Base-by-base conservation (phyloP, 2,797 vertebrate genomes). In the Ataeniobius toweri region DNA sequence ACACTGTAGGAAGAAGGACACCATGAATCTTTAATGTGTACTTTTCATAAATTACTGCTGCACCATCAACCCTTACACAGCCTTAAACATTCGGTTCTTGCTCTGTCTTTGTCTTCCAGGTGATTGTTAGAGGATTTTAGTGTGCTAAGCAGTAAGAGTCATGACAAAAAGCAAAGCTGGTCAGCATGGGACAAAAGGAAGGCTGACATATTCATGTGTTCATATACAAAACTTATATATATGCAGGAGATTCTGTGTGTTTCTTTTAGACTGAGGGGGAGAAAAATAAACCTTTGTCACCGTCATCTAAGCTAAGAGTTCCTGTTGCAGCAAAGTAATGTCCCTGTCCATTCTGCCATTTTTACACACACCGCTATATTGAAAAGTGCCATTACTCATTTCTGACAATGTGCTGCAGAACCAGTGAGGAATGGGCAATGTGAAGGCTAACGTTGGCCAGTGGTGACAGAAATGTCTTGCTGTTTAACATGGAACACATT, bases 321-420 rank as follows among this genome's bases (percentile, higher is more conserved):
- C 86, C 91, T 84, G 82, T 84, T 85, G 87, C 86, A 88, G 86
- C 77, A 91, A 89, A 89, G 93, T 91, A 89, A 79, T 78, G 93
- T 95, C 93, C 92, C 94, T 95, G 95, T 91, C 91, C 85, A 82
- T 91, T 91, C 86, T 92, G 91, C 90, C 91, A 90, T 92, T 93
- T 91, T 89, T 84, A 82, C 85, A 86, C 89, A 91, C 89, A 87
- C 86, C 82, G 86, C 89, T 91, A 91, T 92, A 94, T 91, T 91
- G 92, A 95, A 90, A 93, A 73, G 74, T 90, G 89, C 79, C 91
- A 94, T 95, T 94, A 94, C 85, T 95, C 93, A 93, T 90, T 89
- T 89, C 74, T 92, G 90, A 94, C 93, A 91, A 81, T 44, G 86
- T 89, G 83, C 68, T 76, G 85, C 82, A 87, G 81, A 84, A 79